These are phyloP conservation scores for Tympanuchus pallidicinctus DNA, from an alignment of 2,113 vertebrate species.

Conservation along the genomic window DNA sequence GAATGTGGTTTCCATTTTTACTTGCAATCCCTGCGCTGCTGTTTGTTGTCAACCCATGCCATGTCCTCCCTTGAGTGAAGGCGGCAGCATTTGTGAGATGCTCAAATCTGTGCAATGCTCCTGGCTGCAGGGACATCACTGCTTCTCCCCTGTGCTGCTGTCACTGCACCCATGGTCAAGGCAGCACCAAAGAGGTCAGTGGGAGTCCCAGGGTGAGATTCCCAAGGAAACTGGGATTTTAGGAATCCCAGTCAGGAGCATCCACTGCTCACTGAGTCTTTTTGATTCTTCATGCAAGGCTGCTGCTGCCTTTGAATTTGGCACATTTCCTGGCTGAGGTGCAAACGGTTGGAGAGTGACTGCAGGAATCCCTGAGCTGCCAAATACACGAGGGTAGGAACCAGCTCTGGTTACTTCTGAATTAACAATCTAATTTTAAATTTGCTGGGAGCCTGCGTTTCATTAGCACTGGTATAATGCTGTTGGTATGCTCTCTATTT, in stretches of 20 bases:
- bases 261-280: not conserved
- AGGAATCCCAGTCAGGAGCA: fast-evolving
- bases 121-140: not conserved
- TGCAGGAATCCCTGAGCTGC: not conserved
- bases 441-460: constrained; percentile 5
- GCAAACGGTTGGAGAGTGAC: not conserved
- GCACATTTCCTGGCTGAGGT: constrained; percentile 5
- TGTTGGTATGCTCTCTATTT: constrained; percentile 2
- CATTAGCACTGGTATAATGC: not conserved
- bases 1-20: not conserved
- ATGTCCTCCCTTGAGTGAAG: not conserved
- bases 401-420: not conserved
- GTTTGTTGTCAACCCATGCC: not conserved
- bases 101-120: not conserved
- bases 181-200: not conserved
- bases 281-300: fast-evolving
- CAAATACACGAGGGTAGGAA: not conserved
- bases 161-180: too few species aligned
- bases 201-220: not conserved
- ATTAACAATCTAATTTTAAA: not conserved
- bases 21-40: not conserved
- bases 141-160: not conserved
- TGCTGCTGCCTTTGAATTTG: not conserved
- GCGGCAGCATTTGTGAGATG: not conserved
- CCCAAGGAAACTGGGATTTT: not conserved